Evolutionary conservation across 2,797 vertebrate genomes (phyloP).

Genomic region (Eulemur albifrons): DNA sequence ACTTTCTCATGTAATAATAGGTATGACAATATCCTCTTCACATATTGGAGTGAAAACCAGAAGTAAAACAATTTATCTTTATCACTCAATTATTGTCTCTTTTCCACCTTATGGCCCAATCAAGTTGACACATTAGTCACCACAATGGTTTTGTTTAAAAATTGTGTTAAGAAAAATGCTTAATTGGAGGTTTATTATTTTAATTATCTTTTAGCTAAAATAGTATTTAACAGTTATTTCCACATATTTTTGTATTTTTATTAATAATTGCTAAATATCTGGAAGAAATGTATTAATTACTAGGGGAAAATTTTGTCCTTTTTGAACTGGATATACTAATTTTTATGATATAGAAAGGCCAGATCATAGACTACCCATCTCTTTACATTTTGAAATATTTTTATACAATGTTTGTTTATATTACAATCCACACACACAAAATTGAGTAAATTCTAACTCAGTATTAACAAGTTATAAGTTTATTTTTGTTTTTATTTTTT

Average conservation of each 20-base stretch:
- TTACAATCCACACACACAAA: not conserved
- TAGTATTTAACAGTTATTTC: not conserved
- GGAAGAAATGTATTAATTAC: not conserved
- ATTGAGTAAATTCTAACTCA: not conserved
- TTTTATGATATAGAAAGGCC: not conserved
- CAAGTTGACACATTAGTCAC: not conserved
- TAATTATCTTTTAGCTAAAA: not conserved
- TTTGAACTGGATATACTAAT: not conserved
- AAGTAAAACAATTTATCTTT: not conserved
- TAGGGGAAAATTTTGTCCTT: not conserved
- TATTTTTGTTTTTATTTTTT: not conserved
- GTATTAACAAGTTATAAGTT: not conserved
- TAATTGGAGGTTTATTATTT: not conserved
- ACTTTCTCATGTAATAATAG: not conserved
- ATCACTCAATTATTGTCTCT: not conserved
- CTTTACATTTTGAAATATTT: not conserved
- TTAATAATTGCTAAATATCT: not conserved
- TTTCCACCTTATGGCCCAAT: not conserved
- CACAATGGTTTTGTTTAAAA: not conserved
- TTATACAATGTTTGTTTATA: not conserved
- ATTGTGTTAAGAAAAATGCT: not conserved
- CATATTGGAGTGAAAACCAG: not conserved
- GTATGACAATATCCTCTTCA: not conserved
- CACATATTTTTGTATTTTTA: not conserved
- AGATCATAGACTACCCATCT: not conserved